A percentile compares a stretch with the other conserved stretches of the same genome.
These are phyloP conservation scores for Tragelaphus imberbis DNA, from an alignment of 2,113 vertebrate genomes.

Conservation along the genomic window DNA sequence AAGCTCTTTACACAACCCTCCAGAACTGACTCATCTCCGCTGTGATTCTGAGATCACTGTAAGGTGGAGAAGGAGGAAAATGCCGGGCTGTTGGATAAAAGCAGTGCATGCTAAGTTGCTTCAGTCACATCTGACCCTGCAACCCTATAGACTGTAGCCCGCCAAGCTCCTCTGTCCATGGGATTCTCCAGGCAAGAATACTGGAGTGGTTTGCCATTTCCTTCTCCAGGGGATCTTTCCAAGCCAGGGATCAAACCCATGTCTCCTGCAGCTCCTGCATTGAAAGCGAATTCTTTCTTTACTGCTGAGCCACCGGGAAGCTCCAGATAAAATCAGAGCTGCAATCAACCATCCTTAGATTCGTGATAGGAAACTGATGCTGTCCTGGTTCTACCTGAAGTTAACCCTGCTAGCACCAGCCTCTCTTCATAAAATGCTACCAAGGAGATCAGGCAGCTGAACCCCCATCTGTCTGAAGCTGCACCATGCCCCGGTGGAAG, in stretches of 20 bases:
- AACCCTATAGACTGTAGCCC: not conserved
- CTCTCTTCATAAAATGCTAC: not conserved
- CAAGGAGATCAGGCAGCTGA: not conserved
- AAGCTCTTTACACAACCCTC: not conserved
- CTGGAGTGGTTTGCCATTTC: not conserved
- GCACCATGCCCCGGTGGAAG: not conserved
- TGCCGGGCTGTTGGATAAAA: not conserved
- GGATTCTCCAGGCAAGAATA: not conserved
- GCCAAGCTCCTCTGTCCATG: not conserved
- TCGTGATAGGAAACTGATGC: not conserved
- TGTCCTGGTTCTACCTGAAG: not conserved
- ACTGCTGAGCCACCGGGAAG: rapidly evolving
- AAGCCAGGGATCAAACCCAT: not conserved
- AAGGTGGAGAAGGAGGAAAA: not conserved
- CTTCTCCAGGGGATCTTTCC: not conserved
- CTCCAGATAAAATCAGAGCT: not conserved
- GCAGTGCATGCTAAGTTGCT: not conserved
- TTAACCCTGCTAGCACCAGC: not conserved
- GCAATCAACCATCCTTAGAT: not conserved
- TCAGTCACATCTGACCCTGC: not conserved
- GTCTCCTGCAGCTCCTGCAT: not conserved
- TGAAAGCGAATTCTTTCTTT: not conserved
- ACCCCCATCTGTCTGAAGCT: slow-evolving; percentile 33
- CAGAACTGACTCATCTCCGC: not conserved
- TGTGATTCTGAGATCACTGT: not conserved